Conservation (phyloP, 2,797 vertebrate species). For the Alcedo atthis region DNA sequence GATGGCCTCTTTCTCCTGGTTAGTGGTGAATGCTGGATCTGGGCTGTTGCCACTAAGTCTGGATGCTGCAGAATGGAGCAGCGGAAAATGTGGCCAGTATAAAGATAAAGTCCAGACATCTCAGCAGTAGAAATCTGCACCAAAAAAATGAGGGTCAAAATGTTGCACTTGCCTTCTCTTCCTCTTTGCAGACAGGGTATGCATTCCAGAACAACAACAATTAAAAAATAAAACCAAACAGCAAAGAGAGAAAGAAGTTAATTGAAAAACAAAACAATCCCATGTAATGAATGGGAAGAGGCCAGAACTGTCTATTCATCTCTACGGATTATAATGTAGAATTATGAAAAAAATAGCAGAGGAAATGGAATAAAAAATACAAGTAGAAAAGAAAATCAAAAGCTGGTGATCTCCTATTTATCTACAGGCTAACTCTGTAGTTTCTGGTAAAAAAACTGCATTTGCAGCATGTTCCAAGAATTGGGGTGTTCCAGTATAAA, state of each 20-base stretch:
- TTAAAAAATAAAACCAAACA: background rate
- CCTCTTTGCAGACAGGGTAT: background rate
- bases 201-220: background rate
- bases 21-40: background rate
- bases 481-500: background rate
- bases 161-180: background rate
- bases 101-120: background rate
- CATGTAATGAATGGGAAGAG: background rate
- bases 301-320: background rate
- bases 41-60: conserved; percentile 21
- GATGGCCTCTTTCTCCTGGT: conserved; percentile 13
- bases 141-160: background rate
- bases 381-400: background rate
- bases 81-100: fast-evolving
- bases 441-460: background rate
- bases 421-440: background rate
- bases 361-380: background rate
- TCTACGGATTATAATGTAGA: background rate
- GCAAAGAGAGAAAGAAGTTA: background rate
- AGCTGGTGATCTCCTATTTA: background rate
- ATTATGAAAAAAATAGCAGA: background rate
- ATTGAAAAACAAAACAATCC: background rate
- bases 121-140: background rate
- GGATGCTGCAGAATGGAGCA: background rate
- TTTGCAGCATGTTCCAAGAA: background rate